Evolutionary conservation across 2,113 vertebrate genomes (phyloP).

Genomic region (Silurus asotus): DNA sequence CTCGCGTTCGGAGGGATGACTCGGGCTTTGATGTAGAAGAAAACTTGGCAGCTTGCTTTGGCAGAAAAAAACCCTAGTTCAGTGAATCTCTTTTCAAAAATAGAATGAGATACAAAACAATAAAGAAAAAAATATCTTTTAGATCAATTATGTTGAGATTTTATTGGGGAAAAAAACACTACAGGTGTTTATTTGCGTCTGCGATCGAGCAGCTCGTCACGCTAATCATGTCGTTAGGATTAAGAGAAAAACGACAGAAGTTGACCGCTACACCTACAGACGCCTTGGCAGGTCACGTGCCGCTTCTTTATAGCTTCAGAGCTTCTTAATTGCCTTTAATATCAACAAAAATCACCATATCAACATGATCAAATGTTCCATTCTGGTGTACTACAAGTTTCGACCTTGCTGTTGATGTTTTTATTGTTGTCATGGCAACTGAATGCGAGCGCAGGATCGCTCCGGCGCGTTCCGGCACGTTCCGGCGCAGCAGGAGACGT

Average conservation of each 20-base stretch:
- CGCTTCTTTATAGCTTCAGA: slow-evolving; percentile 3
- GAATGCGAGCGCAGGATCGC: slow-evolving; percentile 21
- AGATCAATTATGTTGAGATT: background rate
- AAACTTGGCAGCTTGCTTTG: slow-evolving; percentile 49
- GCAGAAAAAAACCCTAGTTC: slow-evolving; percentile 24
- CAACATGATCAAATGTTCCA: slow-evolving; percentile 25
- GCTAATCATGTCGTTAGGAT: slow-evolving; percentile 8
- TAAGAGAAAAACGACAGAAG: background rate
- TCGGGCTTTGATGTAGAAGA: slow-evolving; percentile 50
- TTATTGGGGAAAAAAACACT: background rate
- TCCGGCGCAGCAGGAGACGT: slow-evolving; percentile 3
- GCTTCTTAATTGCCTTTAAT: slow-evolving; percentile 33
- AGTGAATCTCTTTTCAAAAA: slow-evolving; percentile 41
- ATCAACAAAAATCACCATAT: slow-evolving; percentile 9
- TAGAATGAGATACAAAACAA: slow-evolving; percentile 6
- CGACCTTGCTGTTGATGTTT: slow-evolving; percentile 42
- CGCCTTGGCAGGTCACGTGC: slow-evolving; percentile 36
- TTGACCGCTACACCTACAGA: slow-evolving; percentile 15
- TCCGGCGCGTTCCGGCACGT: slow-evolving; percentile 13
- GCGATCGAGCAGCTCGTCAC: background rate
- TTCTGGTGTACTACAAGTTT: slow-evolving; percentile 35
- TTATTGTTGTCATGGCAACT: slow-evolving; percentile 46
- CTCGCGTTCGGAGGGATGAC: slow-evolving; percentile 47
- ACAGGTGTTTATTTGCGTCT: background rate
- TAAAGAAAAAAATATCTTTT: background rate